Evolutionary conservation across 2,797 vertebrate species (phyloP).

Genomic region (Danionella dracula): DNA sequence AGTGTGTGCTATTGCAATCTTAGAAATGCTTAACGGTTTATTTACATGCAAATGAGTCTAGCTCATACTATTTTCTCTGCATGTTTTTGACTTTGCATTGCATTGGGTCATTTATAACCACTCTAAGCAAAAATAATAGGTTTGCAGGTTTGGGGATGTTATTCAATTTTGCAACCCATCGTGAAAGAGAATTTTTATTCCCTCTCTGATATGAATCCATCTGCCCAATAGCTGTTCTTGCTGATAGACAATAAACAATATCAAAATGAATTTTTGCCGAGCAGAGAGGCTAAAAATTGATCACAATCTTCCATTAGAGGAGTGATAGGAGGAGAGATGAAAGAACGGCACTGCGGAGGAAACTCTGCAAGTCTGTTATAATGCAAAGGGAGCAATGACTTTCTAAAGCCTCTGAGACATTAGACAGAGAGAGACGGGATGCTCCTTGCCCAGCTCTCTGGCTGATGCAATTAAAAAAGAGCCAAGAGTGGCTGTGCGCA

Average conservation of each 20-base stretch:
- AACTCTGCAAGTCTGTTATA: constrained; percentile 25
- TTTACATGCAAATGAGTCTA: too few species aligned
- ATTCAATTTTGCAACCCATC: constrained; percentile 21
- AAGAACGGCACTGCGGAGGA: constrained; percentile 25
- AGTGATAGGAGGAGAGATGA: constrained; percentile 15
- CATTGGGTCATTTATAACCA: constrained; percentile 18
- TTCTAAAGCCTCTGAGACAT: constrained; percentile 31
- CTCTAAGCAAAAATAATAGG: constrained; percentile 7
- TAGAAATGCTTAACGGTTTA: too few species aligned
- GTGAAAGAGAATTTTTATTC: constrained; percentile 5
- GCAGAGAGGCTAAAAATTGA: constrained; percentile 13
- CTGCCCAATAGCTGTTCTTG: constrained; percentile 5
- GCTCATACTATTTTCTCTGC: too few species aligned
- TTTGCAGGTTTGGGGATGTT: constrained; percentile 20
- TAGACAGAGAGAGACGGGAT: constrained; percentile 10
- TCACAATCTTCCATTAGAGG: constrained; percentile 23
- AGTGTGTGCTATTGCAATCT: too few species aligned
- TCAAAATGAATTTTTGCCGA: constrained; percentile 25
- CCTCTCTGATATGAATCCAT: background rate
- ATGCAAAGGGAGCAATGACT: constrained; percentile 26
- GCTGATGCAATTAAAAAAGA: constrained; percentile 26
- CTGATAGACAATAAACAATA: constrained; percentile 28
- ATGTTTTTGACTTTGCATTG: background rate
- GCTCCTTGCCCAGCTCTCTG: constrained; percentile 22
- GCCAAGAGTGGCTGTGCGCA: background rate